Base-by-base conservation (phyloP, 2,113 vertebrate species). In the Morone saxatilis region DNA sequence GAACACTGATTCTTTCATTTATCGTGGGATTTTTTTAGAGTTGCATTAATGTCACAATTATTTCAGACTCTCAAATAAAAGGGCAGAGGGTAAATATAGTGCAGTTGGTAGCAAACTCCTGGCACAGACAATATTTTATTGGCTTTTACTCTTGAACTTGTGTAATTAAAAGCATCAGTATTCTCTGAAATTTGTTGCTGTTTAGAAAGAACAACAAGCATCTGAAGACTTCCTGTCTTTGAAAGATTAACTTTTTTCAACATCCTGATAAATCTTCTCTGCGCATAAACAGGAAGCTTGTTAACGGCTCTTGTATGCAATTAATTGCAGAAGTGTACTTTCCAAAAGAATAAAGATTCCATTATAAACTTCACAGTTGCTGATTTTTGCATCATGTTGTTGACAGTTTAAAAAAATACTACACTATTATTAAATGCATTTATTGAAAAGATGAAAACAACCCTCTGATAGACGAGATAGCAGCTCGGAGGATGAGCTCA, bases 271-370 rank as follows among this genome's bases (percentile, higher is more conserved):
- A 89, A 85, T 57, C 13, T 31, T 78, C 10, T 38, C 20, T 4
- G 20, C 43, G 31, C 76, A 86, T 81, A 93, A 94, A 95, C 90
- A 94, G 91, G 91, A 94, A 92, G 53, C 19, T 17, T 0, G 50
- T 86, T 82, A 86, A 90, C 86, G 76, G 48, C 56, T 74, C 25
- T 74, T 73, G 56, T 17, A 40, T 9, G 51, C 14, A 71, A 76
- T 73, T 68, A 67, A 83, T 81, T 74, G 19, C 5, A 43, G 41
- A 63, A 54, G 1, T 11, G 22, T 4, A 45, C n/a, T 66, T 66
- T 68, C 0, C 22, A 20, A 31, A 66, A 56, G 14, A 62, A 31
- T 19, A 13, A 66, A 16, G 25, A 74, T 22, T 19, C 0, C 1
- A 40, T 19, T 45, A 13, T 12, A 7, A 22, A 36, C 10, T 6